A percentile compares a stretch with the other conserved stretches of the same genome.
phyloP scores from a whole-genome alignment of 2,113 vertebrate genomes.

The Danio rerio region GRCz12tu NC_133193.1:41429501-41430000 shows the following conservation, averaged over 20 bases:
- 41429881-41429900: background rate
- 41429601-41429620: slow-evolving; percentile 15
- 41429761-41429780: slow-evolving; percentile 29
- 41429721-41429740: slow-evolving; percentile 1
- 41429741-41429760: slow-evolving; percentile 20
- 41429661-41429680: slow-evolving; percentile 56
- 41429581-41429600: slow-evolving; percentile 26
- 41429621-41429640: slow-evolving; percentile 45
- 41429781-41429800: background rate
- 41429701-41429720: slow-evolving; percentile 21
- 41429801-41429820: background rate
- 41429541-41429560: background rate
- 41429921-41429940: background rate
- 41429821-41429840: background rate
- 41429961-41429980: too few species aligned
- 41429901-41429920: background rate
- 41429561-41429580: slow-evolving; percentile 20
- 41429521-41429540: background rate
- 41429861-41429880: background rate
- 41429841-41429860: background rate
- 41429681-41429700: slow-evolving; percentile 32
- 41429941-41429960: background rate
- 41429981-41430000: too few species aligned
- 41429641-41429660: slow-evolving; percentile 55
- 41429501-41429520: too few species aligned